These are phyloP conservation scores for Pegoplata infirma DNA, from an alignment of 2,888 invertebrate genomes.

Conservation along the genomic window DNA sequence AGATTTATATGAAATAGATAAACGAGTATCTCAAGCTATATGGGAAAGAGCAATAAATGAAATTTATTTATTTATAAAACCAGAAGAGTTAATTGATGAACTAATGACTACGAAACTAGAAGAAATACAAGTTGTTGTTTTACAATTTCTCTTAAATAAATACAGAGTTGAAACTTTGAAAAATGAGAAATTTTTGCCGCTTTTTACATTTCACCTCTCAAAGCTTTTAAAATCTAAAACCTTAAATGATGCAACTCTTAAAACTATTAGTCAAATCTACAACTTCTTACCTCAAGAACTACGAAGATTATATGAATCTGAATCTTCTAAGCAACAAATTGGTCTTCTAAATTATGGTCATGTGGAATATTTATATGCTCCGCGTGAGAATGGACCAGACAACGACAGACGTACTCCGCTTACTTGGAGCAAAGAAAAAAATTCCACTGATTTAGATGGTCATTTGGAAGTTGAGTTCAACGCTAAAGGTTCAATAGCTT, in stretches of 20 bases:
- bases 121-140: conserved; percentile 16
- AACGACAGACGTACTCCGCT: conserved; percentile 49
- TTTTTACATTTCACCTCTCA: conserved; percentile 16
- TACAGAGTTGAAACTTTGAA: background rate
- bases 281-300: conserved; percentile 31
- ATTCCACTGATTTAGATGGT: conserved; percentile 60
- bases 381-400: conserved; percentile 61
- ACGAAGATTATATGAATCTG: conserved; percentile 32
- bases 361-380: conserved; percentile 62
- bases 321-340: background rate
- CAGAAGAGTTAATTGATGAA: conserved; percentile 26
- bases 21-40: conserved; percentile 36
- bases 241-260: background rate
- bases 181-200: background rate
- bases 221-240: background rate
- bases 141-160: conserved; percentile 30
- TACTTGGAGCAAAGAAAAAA: conserved; percentile 60
- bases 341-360: conserved; percentile 51
- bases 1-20: conserved; percentile 30
- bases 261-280: conserved; percentile 1
- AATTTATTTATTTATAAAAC: conserved; percentile 50
- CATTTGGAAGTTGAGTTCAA: conserved; percentile 23
- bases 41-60: conserved; percentile 51
- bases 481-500: conserved; percentile 31
- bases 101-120: background rate